Percentiles rank a stretch among this genome's conserved stretches.
These are phyloP conservation scores for Sinocyclocheilus rhinocerous DNA, from an alignment of 2,113 vertebrate genomes.

Conservation along the genomic window DNA sequence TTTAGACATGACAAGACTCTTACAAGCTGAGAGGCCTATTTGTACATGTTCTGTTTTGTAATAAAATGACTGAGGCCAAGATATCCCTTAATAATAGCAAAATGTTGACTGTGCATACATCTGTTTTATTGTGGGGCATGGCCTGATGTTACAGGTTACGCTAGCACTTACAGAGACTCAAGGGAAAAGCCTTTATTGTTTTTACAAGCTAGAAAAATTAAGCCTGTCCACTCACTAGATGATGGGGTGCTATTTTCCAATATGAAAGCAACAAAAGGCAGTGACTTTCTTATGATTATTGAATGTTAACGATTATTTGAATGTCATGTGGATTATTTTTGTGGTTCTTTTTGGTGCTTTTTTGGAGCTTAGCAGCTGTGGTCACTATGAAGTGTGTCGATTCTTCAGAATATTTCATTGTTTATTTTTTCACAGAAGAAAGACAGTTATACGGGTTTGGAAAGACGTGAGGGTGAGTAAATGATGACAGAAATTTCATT, in stretches of 20 bases:
- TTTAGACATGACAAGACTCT: neutral
- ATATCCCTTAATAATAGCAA: conserved; percentile 10
- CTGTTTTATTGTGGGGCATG: conserved; percentile 26
- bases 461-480: neutral
- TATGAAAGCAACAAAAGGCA: neutral
- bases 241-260: conserved; percentile 29
- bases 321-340: neutral
- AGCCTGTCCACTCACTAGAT: neutral
- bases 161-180: neutral
- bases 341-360: neutral
- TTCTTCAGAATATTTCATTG: neutral
- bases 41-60: neutral
- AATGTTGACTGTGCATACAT: conserved; percentile 37
- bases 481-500: neutral
- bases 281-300: neutral
- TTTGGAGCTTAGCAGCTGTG: neutral
- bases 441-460: neutral
- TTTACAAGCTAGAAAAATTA: conserved; percentile 32
- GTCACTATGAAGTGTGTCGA: neutral
- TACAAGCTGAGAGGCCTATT: neutral
- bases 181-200: conserved; percentile 10
- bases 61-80: neutral
- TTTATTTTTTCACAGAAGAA: neutral
- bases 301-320: no score
- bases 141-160: neutral